Percentiles rank a stretch among this genome's conserved stretches.
Evolutionary conservation across 2,113 vertebrate genomes (phyloP).

Genomic region (Hydrolagus affinis): DNA sequence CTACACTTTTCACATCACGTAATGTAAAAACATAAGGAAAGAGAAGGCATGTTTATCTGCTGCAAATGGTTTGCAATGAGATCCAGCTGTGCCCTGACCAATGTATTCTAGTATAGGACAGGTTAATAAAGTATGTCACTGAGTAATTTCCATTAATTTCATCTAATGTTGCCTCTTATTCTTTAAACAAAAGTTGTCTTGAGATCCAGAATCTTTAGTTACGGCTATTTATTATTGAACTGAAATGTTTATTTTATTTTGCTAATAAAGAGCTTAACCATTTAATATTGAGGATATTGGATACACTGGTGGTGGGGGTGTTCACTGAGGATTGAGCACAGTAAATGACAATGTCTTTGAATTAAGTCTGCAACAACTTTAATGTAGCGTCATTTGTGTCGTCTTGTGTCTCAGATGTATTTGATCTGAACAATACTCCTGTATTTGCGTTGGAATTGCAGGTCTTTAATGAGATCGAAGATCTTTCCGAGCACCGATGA

Average conservation of each 20-base stretch:
- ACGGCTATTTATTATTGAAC: neutral
- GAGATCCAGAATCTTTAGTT: neutral
- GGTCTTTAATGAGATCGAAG: constrained; percentile 89
- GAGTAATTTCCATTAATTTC: too few species aligned
- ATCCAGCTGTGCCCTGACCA: neutral
- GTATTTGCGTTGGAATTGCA: constrained; percentile 39
- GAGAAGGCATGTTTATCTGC: neutral
- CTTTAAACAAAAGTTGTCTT: neutral
- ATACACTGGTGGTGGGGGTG: too few species aligned
- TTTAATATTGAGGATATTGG: too few species aligned
- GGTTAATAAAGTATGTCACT: neutral
- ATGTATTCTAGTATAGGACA: neutral
- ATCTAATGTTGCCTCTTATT: neutral
- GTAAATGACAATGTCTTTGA: neutral
- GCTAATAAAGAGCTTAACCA: neutral
- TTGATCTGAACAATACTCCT: neutral
- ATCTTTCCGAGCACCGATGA: constrained; percentile 85
- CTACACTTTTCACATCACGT: too few species aligned
- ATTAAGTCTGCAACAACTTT: too few species aligned
- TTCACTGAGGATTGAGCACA: neutral
- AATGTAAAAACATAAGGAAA: too few species aligned
- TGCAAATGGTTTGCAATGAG: neutral
- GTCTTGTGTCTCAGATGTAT: too few species aligned
- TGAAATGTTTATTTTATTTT: neutral
- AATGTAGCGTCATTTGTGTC: too few species aligned